Evolutionary conservation across 1,140 invertebrate species (phyloP).

Genomic region (Diachasma alloeum): DNA sequence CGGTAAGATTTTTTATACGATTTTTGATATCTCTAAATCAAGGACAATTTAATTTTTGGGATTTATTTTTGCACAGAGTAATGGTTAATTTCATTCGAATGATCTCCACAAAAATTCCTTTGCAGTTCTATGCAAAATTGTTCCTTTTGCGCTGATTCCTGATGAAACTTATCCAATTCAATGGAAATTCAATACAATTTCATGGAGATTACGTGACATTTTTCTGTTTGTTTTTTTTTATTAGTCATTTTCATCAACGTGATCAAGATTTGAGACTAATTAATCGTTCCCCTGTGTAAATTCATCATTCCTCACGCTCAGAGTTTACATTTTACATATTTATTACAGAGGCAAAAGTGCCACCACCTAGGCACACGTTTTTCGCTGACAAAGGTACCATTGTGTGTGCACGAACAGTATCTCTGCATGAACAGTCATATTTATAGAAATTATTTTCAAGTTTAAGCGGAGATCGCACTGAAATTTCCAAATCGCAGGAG

Average conservation of each 20-base stretch:
- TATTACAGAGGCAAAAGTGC: slow-evolving; percentile 57
- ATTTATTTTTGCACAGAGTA: no score
- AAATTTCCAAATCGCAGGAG: no score
- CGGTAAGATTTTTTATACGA: slow-evolving; percentile 62
- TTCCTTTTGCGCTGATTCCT: no score
- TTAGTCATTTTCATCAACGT: no score
- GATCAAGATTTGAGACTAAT: neutral
- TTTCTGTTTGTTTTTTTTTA: no score
- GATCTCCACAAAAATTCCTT: no score
- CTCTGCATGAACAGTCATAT: slow-evolving; percentile 44
- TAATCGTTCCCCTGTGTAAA: neutral
- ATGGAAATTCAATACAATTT: no score
- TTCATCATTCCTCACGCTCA: slow-evolving; percentile 68
- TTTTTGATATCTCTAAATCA: neutral
- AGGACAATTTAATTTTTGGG: neutral
- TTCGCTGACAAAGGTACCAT: slow-evolving; percentile 62
- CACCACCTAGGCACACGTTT: slow-evolving; percentile 59
- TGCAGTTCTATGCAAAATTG: no score
- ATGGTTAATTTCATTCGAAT: no score
- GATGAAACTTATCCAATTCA: no score
- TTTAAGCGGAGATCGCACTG: no score
- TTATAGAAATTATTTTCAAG: slow-evolving; percentile 16
- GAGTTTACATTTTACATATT: slow-evolving; percentile 62
- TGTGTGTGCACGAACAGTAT: slow-evolving; percentile 37
- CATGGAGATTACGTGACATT: no score